These are phyloP conservation scores for roundworm (Caenorhabditis elegans) DNA, from an alignment of 1,140 invertebrate genomes.

Conservation along the genomic window WBcel235 BX284604.4:7726501-7727000, in stretches of 20 bases:
- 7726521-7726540: not conserved
- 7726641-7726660: not conserved
- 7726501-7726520: not conserved
- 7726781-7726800: not conserved
- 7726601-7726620: not conserved
- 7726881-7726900: not conserved
- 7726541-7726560: conserved; percentile 15
- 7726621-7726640: not conserved
- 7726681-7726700: too few species aligned
- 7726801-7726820: not conserved
- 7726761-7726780: not conserved
- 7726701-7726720: not conserved
- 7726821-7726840: not conserved
- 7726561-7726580: conserved; percentile 15
- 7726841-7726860: not conserved
- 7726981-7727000: not conserved
- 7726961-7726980: not conserved
- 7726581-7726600: not conserved
- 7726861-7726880: not conserved
- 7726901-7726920: not conserved
- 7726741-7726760: not conserved
- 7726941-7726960: not conserved
- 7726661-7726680: too few species aligned
- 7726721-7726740: not conserved
- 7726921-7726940: not conserved